Evolutionary conservation across 2,113 vertebrate genomes (phyloP), one percentile per base, ranked within the genome.

Genomic region (Suricata suricatta): DNA sequence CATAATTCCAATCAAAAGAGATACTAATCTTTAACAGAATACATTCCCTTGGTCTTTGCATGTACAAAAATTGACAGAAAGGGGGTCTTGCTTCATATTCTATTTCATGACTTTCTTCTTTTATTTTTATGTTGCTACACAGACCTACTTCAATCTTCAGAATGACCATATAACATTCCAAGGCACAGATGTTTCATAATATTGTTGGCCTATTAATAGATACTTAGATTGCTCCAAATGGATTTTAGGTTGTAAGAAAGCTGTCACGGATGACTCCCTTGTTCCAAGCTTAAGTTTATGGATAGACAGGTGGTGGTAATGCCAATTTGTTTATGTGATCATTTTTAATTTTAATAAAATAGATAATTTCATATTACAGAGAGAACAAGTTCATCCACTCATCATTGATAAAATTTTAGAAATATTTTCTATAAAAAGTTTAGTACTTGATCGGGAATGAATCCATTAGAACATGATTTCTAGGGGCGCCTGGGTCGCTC

Each of bases 301-400:
- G 27, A 60, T 60, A 60, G 21, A 17, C 69, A 44, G 29, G 71
- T 41, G 19, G 25, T 68, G n/a, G 38, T 7, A 52, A 66, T 47
- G 41, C 41, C 41, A 41, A 41, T 41, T 41, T 41, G 4, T 47
- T 71, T 92, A 94, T 92, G 10, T 57, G 89, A 64, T 85, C 31
- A 88, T 86, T 98, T 97, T 96, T 52, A 95, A 96, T 96, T 98
- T 98, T 98, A 98, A 98, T 98, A 97, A 98, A 98, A 98, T 97
- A 97, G 96, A 97, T 97, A 95, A 96, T 98, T 98, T 98, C 94
- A 80, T 97, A 97, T 94, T 96, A 98, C 96, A 97, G 86, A 95
- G 92, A 97, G 96, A 98, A 66, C 83, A 98, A 97, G 79, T 97
- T 14, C 92, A 97, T 92, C 89, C 96, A 98, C 69, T 93, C 92